Conservation (phyloP, 1,140 invertebrate genomes). For the Scaptomyza graminum region DNA sequence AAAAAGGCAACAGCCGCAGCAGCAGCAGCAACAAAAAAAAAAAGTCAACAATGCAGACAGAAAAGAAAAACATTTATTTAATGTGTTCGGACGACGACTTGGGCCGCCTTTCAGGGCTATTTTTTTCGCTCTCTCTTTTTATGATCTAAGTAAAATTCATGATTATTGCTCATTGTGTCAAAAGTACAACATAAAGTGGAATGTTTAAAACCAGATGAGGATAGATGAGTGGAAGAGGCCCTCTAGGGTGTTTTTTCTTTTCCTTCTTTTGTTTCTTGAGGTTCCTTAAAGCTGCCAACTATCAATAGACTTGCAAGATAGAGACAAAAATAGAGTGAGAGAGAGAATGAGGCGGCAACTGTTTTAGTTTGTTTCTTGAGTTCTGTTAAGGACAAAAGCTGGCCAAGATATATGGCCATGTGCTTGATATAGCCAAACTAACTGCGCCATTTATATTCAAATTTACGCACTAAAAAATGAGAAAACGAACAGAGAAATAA, state of each 20-base stretch:
- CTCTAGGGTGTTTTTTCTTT: slow-evolving; percentile 12
- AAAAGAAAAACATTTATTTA: slow-evolving; percentile 80
- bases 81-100: slow-evolving; percentile 69
- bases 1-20: slow-evolving; percentile 19
- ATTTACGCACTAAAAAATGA: slow-evolving; percentile 79
- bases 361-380: slow-evolving; percentile 2
- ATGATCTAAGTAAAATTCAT: slow-evolving; percentile 80
- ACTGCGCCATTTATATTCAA: slow-evolving; percentile 82
- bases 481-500: slow-evolving; percentile 69
- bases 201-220: slow-evolving; percentile 77
- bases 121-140: slow-evolving; percentile 50
- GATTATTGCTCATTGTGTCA: slow-evolving; percentile 82
- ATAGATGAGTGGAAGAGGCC: slow-evolving; percentile 48
- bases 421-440: slow-evolving; percentile 81
- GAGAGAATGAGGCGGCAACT: slow-evolving; percentile 33
- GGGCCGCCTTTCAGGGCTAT: slow-evolving; percentile 26
- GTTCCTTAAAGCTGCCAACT: slow-evolving; percentile 55
- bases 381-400: slow-evolving; percentile 56
- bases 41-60: slow-evolving; percentile 60
- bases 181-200: slow-evolving; percentile 81
- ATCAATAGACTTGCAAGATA: slow-evolving; percentile 43
- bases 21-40: slow-evolving; percentile 16
- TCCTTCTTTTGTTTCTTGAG: background rate
- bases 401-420: slow-evolving; percentile 76
- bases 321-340: slow-evolving; percentile 16